Base-by-base conservation (phyloP, 2,888 invertebrate species). In the Agriopis aurantiaria region DNA sequence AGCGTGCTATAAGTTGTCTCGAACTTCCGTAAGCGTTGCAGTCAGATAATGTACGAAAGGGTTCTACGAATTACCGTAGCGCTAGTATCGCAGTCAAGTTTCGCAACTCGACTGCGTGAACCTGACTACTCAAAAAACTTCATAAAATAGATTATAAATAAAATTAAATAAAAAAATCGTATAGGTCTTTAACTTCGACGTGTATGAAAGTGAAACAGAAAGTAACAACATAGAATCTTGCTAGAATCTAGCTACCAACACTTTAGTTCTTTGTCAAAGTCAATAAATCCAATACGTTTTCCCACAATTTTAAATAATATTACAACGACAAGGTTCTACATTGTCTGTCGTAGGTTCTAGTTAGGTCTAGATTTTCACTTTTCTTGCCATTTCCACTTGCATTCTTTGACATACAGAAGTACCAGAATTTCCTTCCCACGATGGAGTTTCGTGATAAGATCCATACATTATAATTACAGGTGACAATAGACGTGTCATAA, bases 401-500 rank as follows among this genome's bases (percentile, higher is more conserved):
- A 60, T 71, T 74, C 62, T 69, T 61, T 45, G 48, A 23, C 46
- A 48, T 43, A 68, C 63, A 60, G 48, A 68, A 48, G 64, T 53
- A 46, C 43, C 11, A 57, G 65, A 62, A 68, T 55, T 70, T 66
- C 11, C 56, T 74, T 76, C 75, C 48, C 75, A 76, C 76, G 73
- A 40, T 68, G 33, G 60, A 65, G 56, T 74, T 48, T 49, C 68
- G 53, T 70, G 65, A 57, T 71, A 70, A 76, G 69, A 78, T 80
- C 70, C 68, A 4, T 70, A 66, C 71, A 63, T 67, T 53, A 72
- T 73, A 79, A 78, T 76, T 71, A 68, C 48, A 59, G 43, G 57
- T 71, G 72, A 78, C 78, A 78, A 80, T 80, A 63, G 75, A 70
- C 43, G 60, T 69, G 75, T 73, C 69, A 73, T 75, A 72, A 57